A percentile compares a stretch with the other conserved stretches of the same genome.
Conservation (phyloP, 2,113 vertebrate species). For the Mugil cephalus region DNA sequence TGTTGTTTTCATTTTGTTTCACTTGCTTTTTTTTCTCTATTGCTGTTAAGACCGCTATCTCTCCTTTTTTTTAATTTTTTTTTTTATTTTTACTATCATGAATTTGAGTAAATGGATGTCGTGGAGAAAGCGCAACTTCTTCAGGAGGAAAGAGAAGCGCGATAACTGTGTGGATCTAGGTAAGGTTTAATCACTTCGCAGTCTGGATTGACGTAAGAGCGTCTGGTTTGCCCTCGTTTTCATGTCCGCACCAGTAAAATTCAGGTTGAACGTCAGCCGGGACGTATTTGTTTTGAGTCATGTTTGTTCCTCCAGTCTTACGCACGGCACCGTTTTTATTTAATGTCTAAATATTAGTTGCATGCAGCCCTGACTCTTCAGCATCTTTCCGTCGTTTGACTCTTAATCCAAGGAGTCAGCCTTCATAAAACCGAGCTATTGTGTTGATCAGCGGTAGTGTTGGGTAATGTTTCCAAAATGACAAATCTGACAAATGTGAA, state of each 20-base stretch:
- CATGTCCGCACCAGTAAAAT: neutral
- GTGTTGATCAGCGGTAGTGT: neutral
- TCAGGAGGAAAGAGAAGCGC: slow-evolving; percentile 71
- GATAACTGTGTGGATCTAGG: slow-evolving; percentile 53
- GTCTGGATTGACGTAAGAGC: neutral
- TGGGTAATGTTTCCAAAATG: too few species aligned
- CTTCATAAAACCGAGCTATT: neutral
- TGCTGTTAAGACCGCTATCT: too few species aligned
- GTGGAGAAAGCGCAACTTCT: slow-evolving; percentile 76
- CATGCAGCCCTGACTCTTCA: neutral
- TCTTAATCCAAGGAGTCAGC: neutral
- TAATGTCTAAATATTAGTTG: neutral
- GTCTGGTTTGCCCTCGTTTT: neutral
- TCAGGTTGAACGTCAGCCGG: neutral
- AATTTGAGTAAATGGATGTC: slow-evolving; percentile 82
- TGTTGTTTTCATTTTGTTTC: slow-evolving; percentile 42
- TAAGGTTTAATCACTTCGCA: slow-evolving; percentile 47
- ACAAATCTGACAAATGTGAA: too few species aligned
- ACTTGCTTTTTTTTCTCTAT: slow-evolving; percentile 1
- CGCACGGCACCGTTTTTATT: neutral
- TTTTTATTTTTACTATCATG: slow-evolving; percentile 49
- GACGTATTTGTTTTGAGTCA: too few species aligned
- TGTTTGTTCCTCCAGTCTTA: neutral
- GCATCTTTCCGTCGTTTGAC: neutral
- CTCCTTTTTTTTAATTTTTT: too few species aligned